A percentile compares a stretch with the other conserved stretches of the same genome.
phyloP scores from a whole-genome alignment of 2,888 invertebrate genomes.

The Leptothorax acervorum region DNA sequence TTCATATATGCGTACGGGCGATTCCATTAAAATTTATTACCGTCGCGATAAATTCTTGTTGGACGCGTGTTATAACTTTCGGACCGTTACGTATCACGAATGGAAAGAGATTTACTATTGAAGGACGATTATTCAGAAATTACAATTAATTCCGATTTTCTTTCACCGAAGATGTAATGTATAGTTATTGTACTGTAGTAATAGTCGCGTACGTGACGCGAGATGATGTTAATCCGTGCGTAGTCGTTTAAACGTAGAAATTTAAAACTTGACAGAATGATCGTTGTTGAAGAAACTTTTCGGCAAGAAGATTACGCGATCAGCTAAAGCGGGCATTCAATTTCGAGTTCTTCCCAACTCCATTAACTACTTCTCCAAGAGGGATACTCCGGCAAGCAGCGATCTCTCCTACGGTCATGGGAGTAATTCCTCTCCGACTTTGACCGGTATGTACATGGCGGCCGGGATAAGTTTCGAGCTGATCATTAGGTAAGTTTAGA shows the following conservation, averaged over 20 bases:
- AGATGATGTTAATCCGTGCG: background rate
- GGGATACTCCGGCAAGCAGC: constrained; percentile 60
- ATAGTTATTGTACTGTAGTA: background rate
- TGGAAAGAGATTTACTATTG: background rate
- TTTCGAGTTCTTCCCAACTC: constrained; percentile 61
- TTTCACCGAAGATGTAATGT: background rate
- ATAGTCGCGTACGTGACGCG: background rate
- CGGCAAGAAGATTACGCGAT: constrained; percentile 57
- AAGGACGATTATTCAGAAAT: background rate
- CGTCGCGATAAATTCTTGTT: constrained; percentile 22
- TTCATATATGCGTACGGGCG: constrained; percentile 18
- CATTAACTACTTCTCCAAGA: constrained; percentile 65
- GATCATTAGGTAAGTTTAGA: constrained; percentile 82
- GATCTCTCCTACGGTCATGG: constrained; percentile 59
- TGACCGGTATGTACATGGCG: constrained; percentile 60
- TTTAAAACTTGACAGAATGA: constrained; percentile 17
- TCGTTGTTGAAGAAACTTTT: constrained; percentile 26
- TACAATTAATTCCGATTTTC: background rate
- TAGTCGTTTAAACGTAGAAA: constrained; percentile 3
- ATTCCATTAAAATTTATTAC: constrained; percentile 55
- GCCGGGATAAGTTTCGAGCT: constrained; percentile 75
- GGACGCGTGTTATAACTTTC: constrained; percentile 9
- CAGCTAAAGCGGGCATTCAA: constrained; percentile 63
- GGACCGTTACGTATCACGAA: background rate
- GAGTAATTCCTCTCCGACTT: constrained; percentile 63